These are phyloP conservation scores for Agelas oroides DNA, from an alignment of 37 sponge, comb jelly and placozoan genomes.

Conservation along the genomic window DNA sequence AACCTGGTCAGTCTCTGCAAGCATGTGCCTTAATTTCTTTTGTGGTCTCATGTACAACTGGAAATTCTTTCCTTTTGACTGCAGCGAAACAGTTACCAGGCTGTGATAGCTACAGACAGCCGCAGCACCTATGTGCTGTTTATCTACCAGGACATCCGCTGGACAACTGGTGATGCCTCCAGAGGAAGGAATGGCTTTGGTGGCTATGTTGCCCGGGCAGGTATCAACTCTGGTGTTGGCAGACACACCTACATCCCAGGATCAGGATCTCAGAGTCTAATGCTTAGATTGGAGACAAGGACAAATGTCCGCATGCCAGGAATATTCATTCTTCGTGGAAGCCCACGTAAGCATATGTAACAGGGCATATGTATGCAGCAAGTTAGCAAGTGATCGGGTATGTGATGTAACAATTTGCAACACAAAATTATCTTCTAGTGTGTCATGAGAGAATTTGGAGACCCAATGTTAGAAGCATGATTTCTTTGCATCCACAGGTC, in stretches of 20 bases:
- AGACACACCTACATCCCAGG: too few relatives aligned
- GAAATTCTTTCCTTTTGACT: neutral
- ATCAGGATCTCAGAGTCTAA: neutral
- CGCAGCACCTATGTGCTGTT: neutral
- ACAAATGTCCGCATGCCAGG: neutral
- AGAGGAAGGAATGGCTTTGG: neutral
- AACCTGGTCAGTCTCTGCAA: neutral
- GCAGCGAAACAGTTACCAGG: conserved; percentile 7
- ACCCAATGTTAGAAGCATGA: too few relatives aligned
- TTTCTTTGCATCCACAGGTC: too few relatives aligned
- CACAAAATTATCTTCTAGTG: too few relatives aligned
- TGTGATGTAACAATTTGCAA: too few relatives aligned
- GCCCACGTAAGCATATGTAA: neutral
- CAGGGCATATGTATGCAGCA: too few relatives aligned
- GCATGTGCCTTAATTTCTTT: too few relatives aligned
- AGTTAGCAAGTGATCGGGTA: too few relatives aligned
- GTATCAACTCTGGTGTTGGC: conserved; percentile 4
- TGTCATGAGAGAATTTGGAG: too few relatives aligned
- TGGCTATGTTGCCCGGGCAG: neutral
- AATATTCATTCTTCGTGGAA: neutral
- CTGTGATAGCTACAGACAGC: neutral
- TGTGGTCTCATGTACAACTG: too few relatives aligned
- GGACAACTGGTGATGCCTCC: conserved; percentile 11
- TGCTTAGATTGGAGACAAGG: neutral
- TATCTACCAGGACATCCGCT: neutral